Conservation (phyloP, 2,888 invertebrate species). For the Brachyptera putata region DNA sequence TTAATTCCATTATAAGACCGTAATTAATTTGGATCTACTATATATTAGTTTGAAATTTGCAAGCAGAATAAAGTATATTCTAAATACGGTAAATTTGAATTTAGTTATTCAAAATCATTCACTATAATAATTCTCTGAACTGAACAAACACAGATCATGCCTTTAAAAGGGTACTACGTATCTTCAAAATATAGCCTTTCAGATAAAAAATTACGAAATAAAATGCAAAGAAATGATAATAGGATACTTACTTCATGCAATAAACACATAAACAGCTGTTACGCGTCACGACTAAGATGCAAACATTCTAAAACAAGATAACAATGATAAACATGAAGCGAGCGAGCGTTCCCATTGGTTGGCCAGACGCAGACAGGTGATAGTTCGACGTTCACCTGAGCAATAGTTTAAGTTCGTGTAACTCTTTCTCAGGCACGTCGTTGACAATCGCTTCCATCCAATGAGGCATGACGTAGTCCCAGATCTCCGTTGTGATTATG, state of each 20-base stretch:
- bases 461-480: conserved; percentile 98
- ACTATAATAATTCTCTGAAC: no score
- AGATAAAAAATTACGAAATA: no score
- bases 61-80: no score
- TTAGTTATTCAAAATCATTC: no score
- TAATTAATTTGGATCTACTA: no score
- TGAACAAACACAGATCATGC: no score
- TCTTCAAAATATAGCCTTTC: no score
- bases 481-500: conserved; percentile 91
- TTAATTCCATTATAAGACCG: no score
- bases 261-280: neutral
- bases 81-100: no score
- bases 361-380: neutral
- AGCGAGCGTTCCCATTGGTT: neutral
- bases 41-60: no score
- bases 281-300: neutral
- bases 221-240: no score
- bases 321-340: neutral
- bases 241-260: conserved; percentile 12
- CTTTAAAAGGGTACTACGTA: no score
- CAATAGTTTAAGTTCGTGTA: conserved; percentile 76
- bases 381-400: conserved; percentile 56
- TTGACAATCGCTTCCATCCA: conserved; percentile 98
- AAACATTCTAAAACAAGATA: conserved; percentile 4
- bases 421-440: conserved; percentile 85